phyloP scores from a whole-genome alignment of 2,113 vertebrate species.

The Diglossa brunneiventris region DNA sequence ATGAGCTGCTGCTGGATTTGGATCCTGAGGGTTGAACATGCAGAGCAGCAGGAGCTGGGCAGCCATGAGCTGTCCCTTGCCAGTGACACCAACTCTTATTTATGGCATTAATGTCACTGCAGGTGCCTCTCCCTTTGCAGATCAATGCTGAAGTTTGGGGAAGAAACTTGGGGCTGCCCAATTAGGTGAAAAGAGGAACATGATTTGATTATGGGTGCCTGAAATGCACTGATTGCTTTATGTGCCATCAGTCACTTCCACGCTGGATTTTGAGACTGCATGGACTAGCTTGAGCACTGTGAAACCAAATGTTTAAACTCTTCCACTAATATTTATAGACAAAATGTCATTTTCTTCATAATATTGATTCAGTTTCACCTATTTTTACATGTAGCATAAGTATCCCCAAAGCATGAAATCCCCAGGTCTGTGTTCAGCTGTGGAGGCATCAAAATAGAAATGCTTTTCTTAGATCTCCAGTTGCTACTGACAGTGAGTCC shows the following conservation, averaged over 20 bases:
- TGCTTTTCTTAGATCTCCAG: constrained; percentile 24
- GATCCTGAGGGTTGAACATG: not conserved
- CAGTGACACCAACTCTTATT: not conserved
- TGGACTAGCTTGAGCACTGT: not conserved
- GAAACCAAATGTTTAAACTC: constrained; percentile 8
- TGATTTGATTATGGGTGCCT: not conserved
- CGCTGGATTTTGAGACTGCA: not conserved
- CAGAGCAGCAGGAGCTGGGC: not conserved
- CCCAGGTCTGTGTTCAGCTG: not conserved
- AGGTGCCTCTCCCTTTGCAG: not conserved
- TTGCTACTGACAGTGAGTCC: not conserved
- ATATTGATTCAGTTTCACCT: not conserved
- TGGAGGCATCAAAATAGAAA: constrained; percentile 7
- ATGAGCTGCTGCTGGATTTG: not conserved
- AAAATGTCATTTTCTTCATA: not conserved
- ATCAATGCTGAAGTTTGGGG: not conserved
- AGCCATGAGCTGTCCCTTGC: not conserved
- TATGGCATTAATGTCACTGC: not conserved
- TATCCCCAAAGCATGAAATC: not conserved
- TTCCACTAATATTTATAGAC: not conserved
- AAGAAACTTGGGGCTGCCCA: not conserved
- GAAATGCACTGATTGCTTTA: not conserved
- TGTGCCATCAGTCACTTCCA: not conserved
- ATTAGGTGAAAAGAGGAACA: not conserved
- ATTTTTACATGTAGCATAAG: not conserved